phyloP scores from a whole-genome alignment of 2,888 invertebrate genomes.

The Tanytarsus gracilentus region DNA sequence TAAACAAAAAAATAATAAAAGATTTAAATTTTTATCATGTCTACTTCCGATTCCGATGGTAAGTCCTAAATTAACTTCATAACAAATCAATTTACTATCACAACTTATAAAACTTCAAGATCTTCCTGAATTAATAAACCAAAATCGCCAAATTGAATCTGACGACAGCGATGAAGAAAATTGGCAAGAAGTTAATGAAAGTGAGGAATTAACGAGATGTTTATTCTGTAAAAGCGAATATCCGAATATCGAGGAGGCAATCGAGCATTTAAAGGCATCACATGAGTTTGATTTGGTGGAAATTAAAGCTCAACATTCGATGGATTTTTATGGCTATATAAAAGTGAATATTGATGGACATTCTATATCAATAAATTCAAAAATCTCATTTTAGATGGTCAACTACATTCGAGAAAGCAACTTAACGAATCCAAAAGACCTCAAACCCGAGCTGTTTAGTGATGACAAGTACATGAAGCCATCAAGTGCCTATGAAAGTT shows the following conservation, averaged over 20 bases:
- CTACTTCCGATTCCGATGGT: too few species aligned
- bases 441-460: constrained; percentile 54
- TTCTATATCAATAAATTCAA: neutral
- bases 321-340: constrained; percentile 75
- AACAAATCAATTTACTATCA: too few species aligned
- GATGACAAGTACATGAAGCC: constrained; percentile 72
- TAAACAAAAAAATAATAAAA: too few species aligned
- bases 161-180: constrained; percentile 42
- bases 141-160: neutral
- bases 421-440: constrained; percentile 46
- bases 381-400: constrained; percentile 47
- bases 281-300: constrained; percentile 58
- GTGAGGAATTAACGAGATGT: constrained; percentile 45
- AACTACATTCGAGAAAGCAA: constrained; percentile 66
- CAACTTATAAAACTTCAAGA: too few species aligned
- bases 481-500: constrained; percentile 59
- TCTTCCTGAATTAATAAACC: constrained; percentile 12
- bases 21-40: too few species aligned
- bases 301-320: constrained; percentile 58
- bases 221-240: constrained; percentile 61
- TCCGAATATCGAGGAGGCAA: constrained; percentile 52
- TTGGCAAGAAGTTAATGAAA: constrained; percentile 47
- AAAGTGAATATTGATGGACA: constrained; percentile 42
- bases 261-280: constrained; percentile 54
- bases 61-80: too few species aligned